Evolutionary conservation across 1,140 invertebrate genomes (phyloP), one percentile per base, ranked within the genome.

Genomic region (Dendrolimus kikuchii): DNA sequence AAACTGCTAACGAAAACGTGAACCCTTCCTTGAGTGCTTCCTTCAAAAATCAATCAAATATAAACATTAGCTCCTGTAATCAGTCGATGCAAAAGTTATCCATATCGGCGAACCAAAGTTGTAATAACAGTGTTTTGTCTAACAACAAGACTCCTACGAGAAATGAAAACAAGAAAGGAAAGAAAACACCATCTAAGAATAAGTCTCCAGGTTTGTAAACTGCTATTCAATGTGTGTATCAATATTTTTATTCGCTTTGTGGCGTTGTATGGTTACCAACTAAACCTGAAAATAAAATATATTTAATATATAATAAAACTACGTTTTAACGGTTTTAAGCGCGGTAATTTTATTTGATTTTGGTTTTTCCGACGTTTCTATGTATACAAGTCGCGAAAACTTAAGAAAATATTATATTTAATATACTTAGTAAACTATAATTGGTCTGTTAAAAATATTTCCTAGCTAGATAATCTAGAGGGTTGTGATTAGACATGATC

Each of bases 151-250:
- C 83, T 23, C 83, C 83, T 8, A 83, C 81, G 37, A 89, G 89
- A 65, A 76, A 78, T 68, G 76, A 88, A 67, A 81, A 67, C 59
- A 74, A 77, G 59, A 80, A 84, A 65, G 72, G 75, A 36, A 81
- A 88, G 50, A 93, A 93, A 68, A 94, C 93, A 6, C 93, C 93
- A 4, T 90, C 89, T 0, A 92, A 91, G 81, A 89, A 89, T 77
- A 91, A 91, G 74, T 90, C 89, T 51, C 90, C 92, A 77, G 84
- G 90, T 90, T 83, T 87, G 73, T 57, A 42, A 40, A 38, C 40
- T 55, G n/a, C n/a, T n/a, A 10, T n/a, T 10, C 5, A 45, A 3
- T 45, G 23, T 45, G 23, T 10, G n/a, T 45, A 49, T 49, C 6
- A 37, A 42, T 23, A 46, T 6, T 36, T 49, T 52, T 47, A 49